phyloP scores from a whole-genome alignment of 2,888 invertebrate species.

The Polyploca ridens region DNA sequence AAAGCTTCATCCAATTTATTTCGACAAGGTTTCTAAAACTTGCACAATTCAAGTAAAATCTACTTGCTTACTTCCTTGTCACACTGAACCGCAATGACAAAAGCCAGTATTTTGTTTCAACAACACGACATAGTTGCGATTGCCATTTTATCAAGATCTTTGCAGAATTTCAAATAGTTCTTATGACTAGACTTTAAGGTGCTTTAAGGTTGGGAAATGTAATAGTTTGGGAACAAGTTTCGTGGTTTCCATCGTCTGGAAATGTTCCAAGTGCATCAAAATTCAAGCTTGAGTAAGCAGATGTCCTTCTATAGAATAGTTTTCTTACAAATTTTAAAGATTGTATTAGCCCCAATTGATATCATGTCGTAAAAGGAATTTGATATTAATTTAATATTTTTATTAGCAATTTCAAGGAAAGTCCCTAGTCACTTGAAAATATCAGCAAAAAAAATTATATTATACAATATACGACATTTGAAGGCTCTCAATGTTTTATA shows the following conservation, averaged over 20 bases:
- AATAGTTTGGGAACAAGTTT: neutral
- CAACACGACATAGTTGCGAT: slow-evolving; percentile 9
- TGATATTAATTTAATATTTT: neutral
- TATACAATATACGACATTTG: too few relatives aligned
- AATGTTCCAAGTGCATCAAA: slow-evolving; percentile 37
- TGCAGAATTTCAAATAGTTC: neutral
- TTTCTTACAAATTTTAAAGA: slow-evolving; percentile 24
- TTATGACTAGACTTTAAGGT: neutral
- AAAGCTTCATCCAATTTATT: slow-evolving; percentile 9
- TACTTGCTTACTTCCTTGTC: slow-evolving; percentile 20
- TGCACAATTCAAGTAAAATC: slow-evolving; percentile 8
- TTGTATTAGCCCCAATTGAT: neutral
- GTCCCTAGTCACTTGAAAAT: neutral
- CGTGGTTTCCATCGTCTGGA: slow-evolving; percentile 30
- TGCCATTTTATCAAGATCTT: neutral
- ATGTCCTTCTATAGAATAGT: slow-evolving; percentile 27
- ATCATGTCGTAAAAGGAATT: neutral
- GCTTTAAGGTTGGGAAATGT: neutral
- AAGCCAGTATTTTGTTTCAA: slow-evolving; percentile 24
- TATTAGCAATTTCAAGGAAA: neutral
- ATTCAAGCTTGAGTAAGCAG: slow-evolving; percentile 32
- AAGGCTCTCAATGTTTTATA: too few relatives aligned
- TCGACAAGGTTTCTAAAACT: slow-evolving; percentile 6
- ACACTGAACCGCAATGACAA: slow-evolving; percentile 22
- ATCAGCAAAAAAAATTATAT: neutral